These are phyloP conservation scores for Asbolus verrucosus DNA, from an alignment of 1,140 invertebrate species.

Conservation along the genomic window DNA sequence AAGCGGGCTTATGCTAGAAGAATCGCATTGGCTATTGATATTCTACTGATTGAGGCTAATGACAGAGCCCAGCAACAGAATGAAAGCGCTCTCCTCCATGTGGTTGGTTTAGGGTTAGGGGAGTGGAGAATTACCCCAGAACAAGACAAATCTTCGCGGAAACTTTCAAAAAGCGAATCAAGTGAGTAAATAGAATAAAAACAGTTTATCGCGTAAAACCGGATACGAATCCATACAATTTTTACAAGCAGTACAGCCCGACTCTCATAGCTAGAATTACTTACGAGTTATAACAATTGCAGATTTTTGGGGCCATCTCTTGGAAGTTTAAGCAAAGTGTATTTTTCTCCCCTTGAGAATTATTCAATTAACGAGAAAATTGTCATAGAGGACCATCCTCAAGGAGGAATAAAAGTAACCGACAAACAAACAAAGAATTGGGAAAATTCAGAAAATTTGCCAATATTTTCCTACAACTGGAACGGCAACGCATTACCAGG, in stretches of 20 bases:
- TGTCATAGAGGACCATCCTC: not conserved
- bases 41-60: not conserved
- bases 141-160: not conserved
- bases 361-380: not conserved
- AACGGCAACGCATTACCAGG: slow-evolving; percentile 69
- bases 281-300: no score
- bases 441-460: slow-evolving; percentile 65
- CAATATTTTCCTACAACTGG: slow-evolving; percentile 75
- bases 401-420: not conserved
- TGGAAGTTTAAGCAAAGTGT: not conserved
- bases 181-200: no score
- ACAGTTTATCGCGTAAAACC: no score
- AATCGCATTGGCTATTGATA: no score
- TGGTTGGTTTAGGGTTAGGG: not conserved
- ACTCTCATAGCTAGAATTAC: no score
- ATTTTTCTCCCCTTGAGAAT: no score
- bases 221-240: no score
- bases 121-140: not conserved
- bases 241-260: no score
- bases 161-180: not conserved
- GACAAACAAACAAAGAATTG: not conserved
- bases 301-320: not conserved
- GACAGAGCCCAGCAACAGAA: not conserved
- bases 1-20: no score
- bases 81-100: not conserved